Base-by-base conservation (phyloP, 35 echinoderm and acorn worm genomes). In the Eucidaris tribuloides region DNA sequence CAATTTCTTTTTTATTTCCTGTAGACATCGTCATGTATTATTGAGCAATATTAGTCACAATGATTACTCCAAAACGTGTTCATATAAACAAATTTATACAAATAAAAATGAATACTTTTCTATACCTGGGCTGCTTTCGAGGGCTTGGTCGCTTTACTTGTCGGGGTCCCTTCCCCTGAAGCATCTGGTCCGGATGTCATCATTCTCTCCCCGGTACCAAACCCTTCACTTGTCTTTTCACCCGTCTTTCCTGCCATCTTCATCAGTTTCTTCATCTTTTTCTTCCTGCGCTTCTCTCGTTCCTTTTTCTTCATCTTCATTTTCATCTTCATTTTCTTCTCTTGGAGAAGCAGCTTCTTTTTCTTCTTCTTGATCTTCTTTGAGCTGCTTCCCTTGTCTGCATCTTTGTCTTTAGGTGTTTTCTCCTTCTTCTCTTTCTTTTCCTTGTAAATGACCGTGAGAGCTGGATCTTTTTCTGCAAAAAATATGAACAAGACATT, bases 311-410 rank as follows among this genome's bases (percentile, higher is more conserved):
- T 91, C 45, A 64, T 85, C 74, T 91, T 85, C 71, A 70, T 85
- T 81, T n/a, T n/a, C n/a, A n/a, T 88, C 88, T 91, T 91, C 72
- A 50, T 58, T 9, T 48, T 60, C 61, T 84, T 77, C 71, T 91
- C 82, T 65, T 84, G 57, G 19, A 39, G 31, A 13, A 81, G 56
- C 58, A 86, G 85, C 54, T 90, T 82, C 42, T 86, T 85, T 55
- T 79, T 28, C 82, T 90, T 89, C 52, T 94, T 76, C 22, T 89
- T 94, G 42, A 84, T 85, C 59, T 87, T 90, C 29, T 96, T 66
- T 64, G 65, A 74, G 5, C 89, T 79, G 18, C 66, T 85, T 46
- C 70, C 54, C 30, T 89, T 85, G 18, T 84, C 76, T 38, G 79
- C 78, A 5, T 90, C 76, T 20, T 91, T 85, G 5, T 66, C 74